A percentile compares a stretch with the other conserved stretches of the same genome.
These are phyloP conservation scores for Pelobates cultripes DNA, from an alignment of 2,797 vertebrate genomes.

Conservation along the genomic window DNA sequence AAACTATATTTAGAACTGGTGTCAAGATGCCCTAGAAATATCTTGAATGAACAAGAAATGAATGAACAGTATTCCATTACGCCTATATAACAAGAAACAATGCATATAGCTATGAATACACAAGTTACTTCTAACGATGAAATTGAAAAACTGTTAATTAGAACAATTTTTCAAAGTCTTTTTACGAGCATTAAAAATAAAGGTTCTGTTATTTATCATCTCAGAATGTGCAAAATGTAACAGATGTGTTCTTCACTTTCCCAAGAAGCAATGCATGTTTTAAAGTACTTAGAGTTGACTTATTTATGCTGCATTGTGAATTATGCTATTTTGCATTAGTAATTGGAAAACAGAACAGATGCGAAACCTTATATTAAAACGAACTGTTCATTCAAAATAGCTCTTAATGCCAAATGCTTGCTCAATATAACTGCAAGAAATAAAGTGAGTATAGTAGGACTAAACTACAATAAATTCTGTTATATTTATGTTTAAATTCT, in stretches of 20 bases:
- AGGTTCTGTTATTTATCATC: not conserved
- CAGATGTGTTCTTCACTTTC: conserved; percentile 35
- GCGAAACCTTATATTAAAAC: conserved; percentile 36
- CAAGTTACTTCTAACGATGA: not conserved
- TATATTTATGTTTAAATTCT: not conserved
- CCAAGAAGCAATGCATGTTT: conserved; percentile 18
- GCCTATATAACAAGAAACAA: no score
- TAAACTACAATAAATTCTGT: not conserved
- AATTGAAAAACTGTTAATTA: not conserved
- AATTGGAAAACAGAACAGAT: conserved; percentile 43
- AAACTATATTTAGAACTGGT: no score
- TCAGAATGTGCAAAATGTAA: conserved; percentile 19
- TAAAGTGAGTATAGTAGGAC: not conserved
- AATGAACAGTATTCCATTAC: no score
- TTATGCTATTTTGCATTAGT: conserved; percentile 43
- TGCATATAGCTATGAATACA: not conserved
- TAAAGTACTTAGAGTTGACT: conserved; percentile 35
- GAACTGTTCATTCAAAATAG: conserved; percentile 29
- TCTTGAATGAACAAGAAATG: no score
- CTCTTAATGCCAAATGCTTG: conserved; percentile 34
- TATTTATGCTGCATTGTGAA: conserved; percentile 46
- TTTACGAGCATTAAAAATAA: conserved; percentile 8
- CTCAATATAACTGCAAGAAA: conserved; percentile 4
- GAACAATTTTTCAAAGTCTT: not conserved
- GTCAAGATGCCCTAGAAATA: no score